These are phyloP conservation scores for Noctua janthe DNA, from an alignment of 2,888 invertebrate genomes.

Conservation along the genomic window DNA sequence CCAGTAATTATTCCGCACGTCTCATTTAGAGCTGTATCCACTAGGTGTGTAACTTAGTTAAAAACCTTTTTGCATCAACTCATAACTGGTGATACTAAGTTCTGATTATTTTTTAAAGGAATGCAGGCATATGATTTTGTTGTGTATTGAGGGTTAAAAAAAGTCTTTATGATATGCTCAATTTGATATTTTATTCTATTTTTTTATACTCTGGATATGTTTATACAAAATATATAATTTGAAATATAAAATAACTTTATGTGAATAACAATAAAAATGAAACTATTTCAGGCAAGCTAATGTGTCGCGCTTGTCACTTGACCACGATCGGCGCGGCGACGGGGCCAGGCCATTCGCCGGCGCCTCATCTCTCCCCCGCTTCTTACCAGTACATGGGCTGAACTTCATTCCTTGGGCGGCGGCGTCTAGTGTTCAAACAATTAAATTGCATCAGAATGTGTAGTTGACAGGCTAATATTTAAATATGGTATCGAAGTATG, in stretches of 20 bases:
- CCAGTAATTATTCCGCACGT: too few species aligned
- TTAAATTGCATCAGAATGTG: constrained; percentile 45
- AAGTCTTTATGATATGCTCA: constrained; percentile 20
- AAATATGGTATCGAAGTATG: constrained; percentile 47
- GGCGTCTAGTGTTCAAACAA: constrained; percentile 57
- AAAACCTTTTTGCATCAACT: neutral
- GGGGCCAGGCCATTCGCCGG: constrained; percentile 93
- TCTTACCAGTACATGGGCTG: constrained; percentile 97
- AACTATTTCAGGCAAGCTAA: constrained; percentile 92
- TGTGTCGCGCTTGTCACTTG: constrained; percentile 98
- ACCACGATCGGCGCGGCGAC: constrained; percentile 93
- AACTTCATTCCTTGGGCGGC: constrained; percentile 57
- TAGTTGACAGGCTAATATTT: constrained; percentile 53
- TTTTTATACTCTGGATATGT: constrained; percentile 8
- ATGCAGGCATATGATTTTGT: neutral
- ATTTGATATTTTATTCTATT: constrained; percentile 35
- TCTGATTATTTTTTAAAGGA: neutral
- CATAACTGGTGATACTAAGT: neutral
- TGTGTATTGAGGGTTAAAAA: constrained; percentile 8
- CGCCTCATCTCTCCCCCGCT: constrained; percentile 95
- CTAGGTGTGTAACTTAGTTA: too few species aligned
- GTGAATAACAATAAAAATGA: constrained; percentile 31
- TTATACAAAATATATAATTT: constrained; percentile 39
- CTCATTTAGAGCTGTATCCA: too few species aligned
- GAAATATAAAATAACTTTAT: constrained; percentile 24